These are phyloP conservation scores for Styela plicata DNA, from an alignment of 23 tunicate genomes.

Conservation along the genomic window DNA sequence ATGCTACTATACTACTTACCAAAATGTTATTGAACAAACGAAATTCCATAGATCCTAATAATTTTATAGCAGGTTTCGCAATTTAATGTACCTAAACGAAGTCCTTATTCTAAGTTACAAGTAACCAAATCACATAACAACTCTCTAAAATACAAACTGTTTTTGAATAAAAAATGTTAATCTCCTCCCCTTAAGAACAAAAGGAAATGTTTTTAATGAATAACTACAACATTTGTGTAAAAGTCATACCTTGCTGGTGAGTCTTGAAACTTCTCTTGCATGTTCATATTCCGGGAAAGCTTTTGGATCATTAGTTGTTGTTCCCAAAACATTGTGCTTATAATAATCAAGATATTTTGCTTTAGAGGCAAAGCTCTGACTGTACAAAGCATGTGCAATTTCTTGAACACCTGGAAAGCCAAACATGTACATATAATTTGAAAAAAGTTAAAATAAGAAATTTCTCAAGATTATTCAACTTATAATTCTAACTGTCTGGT, in stretches of 20 bases:
- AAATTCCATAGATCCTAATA: neutral
- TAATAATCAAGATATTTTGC: conserved; percentile 50
- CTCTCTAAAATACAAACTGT: too few relatives aligned
- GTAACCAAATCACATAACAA: too few relatives aligned
- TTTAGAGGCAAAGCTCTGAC: conserved; percentile 52
- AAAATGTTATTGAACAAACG: neutral
- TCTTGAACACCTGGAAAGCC: conserved; percentile 71
- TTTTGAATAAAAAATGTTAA: too few relatives aligned
- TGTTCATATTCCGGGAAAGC: conserved; percentile 88
- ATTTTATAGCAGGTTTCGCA: too few relatives aligned
- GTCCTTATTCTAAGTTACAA: too few relatives aligned
- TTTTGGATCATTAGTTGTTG: conserved; percentile 60
- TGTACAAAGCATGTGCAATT: conserved; percentile 66
- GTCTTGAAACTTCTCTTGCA: conserved; percentile 53
- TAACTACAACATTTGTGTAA: neutral
- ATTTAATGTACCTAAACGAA: too few relatives aligned
- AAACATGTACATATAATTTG: too few relatives aligned
- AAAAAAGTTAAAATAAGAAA: too few relatives aligned
- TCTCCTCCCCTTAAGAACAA: neutral
- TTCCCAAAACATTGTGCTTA: conserved; percentile 58
- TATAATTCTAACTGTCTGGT: too few relatives aligned
- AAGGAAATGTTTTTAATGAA: neutral
- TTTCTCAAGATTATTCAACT: too few relatives aligned
- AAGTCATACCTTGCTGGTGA: conserved; percentile 65
- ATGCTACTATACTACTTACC: neutral